phyloP scores from a whole-genome alignment of 2,113 vertebrate species.

The Phrynosoma platyrhinos region DNA sequence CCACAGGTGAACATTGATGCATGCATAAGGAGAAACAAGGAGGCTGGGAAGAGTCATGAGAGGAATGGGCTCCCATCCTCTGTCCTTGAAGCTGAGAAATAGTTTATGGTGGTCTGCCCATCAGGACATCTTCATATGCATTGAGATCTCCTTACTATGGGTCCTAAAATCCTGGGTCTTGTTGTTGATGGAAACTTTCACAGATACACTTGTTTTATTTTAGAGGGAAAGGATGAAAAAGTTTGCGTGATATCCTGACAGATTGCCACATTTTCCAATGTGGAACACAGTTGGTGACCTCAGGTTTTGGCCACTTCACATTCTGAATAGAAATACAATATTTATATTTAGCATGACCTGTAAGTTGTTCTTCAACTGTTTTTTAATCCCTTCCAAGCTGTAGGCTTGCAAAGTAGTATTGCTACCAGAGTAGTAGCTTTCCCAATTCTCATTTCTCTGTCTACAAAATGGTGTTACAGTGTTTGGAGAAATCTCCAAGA shows the following conservation, averaged over 20 bases:
- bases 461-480: no score
- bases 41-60: neutral
- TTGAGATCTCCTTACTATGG: neutral
- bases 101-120: neutral
- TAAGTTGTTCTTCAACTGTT: neutral
- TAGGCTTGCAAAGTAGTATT: no score
- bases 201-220: neutral
- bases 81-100: neutral
- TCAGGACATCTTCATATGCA: neutral
- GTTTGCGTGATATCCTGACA: no score
- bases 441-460: neutral
- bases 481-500: neutral
- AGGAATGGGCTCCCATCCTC: neutral
- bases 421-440: neutral
- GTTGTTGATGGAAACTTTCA: neutral
- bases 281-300: neutral
- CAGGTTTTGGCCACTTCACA: neutral
- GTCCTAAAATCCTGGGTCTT: no score
- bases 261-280: neutral
- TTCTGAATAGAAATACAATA: neutral
- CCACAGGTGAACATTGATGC: no score
- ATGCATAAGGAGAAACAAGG: neutral
- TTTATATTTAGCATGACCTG: no score
- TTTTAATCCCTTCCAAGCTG: neutral
- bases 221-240: neutral